These are phyloP conservation scores for Melanostoma scalare DNA, from an alignment of 2,888 invertebrate species.

Conservation along the genomic window DNA sequence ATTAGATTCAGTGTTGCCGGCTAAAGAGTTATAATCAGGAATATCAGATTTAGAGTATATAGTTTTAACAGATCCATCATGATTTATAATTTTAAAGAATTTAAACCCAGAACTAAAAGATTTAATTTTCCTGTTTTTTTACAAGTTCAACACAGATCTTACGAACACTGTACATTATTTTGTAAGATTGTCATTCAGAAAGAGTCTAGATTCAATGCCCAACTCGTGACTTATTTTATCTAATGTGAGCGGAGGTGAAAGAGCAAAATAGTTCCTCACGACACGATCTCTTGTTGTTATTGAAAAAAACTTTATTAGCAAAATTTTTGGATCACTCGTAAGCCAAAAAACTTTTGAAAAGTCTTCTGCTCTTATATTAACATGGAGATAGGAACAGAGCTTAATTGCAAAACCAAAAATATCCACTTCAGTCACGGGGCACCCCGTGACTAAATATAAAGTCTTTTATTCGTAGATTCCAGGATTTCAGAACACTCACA, in stretches of 20 bases:
- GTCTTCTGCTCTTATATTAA: slow-evolving; percentile 1
- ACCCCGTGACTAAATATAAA: background rate
- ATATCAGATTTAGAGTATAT: background rate
- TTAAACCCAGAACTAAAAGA: background rate
- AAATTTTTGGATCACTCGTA: background rate
- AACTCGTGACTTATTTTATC: background rate
- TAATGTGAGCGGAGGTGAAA: background rate
- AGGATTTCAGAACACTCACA: background rate
- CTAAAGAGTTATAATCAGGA: background rate
- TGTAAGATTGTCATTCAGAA: background rate
- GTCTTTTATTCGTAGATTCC: background rate
- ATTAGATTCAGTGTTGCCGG: background rate
- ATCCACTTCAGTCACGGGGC: background rate
- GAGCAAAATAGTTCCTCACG: background rate
- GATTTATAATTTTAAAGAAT: slow-evolving; percentile 2
- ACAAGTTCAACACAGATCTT: background rate
- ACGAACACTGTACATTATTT: slow-evolving; percentile 2
- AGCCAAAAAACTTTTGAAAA: slow-evolving; percentile 3
- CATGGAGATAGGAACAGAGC: background rate
- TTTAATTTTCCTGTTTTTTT: background rate
- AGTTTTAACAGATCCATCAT: background rate
- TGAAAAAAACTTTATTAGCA: background rate
- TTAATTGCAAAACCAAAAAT: background rate
- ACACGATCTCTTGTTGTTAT: background rate
- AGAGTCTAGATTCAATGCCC: background rate